Percentiles rank a stretch among this genome's conserved stretches.
These are phyloP conservation scores for Tetramorium parvispinum DNA, from an alignment of 1,140 invertebrate species.

Conservation along the genomic window DNA sequence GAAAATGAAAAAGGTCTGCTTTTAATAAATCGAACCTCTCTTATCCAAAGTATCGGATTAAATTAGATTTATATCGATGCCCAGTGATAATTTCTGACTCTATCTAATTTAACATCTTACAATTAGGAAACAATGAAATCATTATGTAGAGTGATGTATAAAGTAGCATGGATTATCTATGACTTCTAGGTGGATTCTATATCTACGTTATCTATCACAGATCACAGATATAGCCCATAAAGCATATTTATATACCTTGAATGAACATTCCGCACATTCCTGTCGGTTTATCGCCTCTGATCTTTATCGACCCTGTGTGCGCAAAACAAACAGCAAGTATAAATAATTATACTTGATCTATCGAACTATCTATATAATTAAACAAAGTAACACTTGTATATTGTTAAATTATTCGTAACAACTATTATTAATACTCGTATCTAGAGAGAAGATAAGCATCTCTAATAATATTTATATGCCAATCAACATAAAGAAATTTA, in stretches of 20 bases:
- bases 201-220: conserved; percentile 59
- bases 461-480: background rate
- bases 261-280: conserved; percentile 61
- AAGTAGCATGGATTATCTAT: conserved; percentile 55
- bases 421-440: background rate
- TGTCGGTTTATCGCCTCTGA: conserved; percentile 59
- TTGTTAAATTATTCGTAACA: conserved; percentile 1
- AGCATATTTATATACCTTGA: conserved; percentile 62
- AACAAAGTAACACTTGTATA: background rate
- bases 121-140: conserved; percentile 28
- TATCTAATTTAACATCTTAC: conserved; percentile 24
- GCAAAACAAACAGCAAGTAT: conserved; percentile 58
- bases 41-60: conserved; percentile 4
- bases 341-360: conserved; percentile 53
- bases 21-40: background rate
- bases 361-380: conserved; percentile 29
- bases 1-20: background rate
- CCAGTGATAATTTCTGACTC: background rate
- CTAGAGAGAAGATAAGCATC: background rate
- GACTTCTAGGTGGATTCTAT: conserved; percentile 57
- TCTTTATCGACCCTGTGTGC: conserved; percentile 51
- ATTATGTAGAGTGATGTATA: conserved; percentile 22
- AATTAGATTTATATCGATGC: conserved; percentile 23
- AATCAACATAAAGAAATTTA: background rate
- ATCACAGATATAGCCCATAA: conserved; percentile 56